These are phyloP conservation scores for Camptogramma bilineatum DNA, from an alignment of 2,888 invertebrate species.

Conservation along the genomic window DNA sequence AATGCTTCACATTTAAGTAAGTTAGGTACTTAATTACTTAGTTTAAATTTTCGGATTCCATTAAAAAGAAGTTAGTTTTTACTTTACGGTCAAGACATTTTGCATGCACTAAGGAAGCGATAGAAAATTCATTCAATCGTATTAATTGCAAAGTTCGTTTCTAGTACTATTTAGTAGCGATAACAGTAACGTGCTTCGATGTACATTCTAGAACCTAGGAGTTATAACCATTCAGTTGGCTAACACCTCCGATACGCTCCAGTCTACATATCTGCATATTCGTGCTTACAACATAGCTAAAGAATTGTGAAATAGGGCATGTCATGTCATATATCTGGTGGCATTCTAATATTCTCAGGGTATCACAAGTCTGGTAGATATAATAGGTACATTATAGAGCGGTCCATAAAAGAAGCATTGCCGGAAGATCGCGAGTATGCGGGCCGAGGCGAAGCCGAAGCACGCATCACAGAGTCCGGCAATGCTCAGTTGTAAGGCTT, in stretches of 20 bases:
- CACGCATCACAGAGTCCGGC: no score
- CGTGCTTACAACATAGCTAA: slow-evolving; percentile 34
- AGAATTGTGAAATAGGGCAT: slow-evolving; percentile 43
- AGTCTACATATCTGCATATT: slow-evolving; percentile 30
- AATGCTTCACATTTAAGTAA: no score
- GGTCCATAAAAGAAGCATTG: no score
- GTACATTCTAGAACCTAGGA: slow-evolving; percentile 45
- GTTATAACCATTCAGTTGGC: slow-evolving; percentile 50
- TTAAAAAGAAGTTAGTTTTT: slow-evolving; percentile 19
- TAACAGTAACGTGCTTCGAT: slow-evolving; percentile 39
- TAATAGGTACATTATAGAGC: no score
- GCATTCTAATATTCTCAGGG: slow-evolving; percentile 38
- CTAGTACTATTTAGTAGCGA: slow-evolving; percentile 28
- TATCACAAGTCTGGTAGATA: no score
- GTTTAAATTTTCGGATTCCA: no score
- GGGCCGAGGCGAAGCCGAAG: no score
- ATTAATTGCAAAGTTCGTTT: slow-evolving; percentile 25
- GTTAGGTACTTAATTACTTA: no score
- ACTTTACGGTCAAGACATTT: slow-evolving; percentile 22
- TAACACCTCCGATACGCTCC: slow-evolving; percentile 43
- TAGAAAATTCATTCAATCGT: slow-evolving; percentile 4
- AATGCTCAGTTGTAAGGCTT: no score
- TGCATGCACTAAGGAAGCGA: slow-evolving; percentile 16
- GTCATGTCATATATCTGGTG: slow-evolving; percentile 38
- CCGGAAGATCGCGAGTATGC: no score